Percentiles rank a stretch among this genome's conserved stretches.
These are phyloP conservation scores for Homarus gammarus DNA, from an alignment of 2,888 invertebrate species.

Conservation along the genomic window DNA sequence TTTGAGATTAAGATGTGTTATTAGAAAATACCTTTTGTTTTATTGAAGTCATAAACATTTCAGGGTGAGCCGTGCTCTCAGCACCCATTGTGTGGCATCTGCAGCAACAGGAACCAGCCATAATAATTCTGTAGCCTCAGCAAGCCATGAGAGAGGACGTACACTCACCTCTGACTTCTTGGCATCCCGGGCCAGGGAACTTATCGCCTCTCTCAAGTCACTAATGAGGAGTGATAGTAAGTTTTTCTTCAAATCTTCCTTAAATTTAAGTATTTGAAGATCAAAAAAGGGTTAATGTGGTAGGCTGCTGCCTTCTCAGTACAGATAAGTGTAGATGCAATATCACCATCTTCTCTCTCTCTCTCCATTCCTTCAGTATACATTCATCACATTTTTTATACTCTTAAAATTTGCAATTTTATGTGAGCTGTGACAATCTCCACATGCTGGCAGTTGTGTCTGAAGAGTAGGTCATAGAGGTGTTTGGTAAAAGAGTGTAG, in stretches of 20 bases:
- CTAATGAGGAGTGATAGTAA: slow-evolving; percentile 63
- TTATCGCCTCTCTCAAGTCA: slow-evolving; percentile 57
- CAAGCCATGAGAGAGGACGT: slow-evolving; percentile 27
- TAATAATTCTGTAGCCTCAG: not conserved
- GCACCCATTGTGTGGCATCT: slow-evolving; percentile 68
- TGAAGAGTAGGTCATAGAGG: no score
- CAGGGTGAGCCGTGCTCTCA: slow-evolving; percentile 71
- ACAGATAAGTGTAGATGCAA: no score
- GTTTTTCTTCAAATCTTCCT: slow-evolving; percentile 3
- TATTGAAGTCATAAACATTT: not conserved
- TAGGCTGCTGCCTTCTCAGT: no score
- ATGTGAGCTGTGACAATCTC: no score
- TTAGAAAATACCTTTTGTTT: not conserved
- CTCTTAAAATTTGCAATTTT: no score
- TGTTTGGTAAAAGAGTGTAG: no score
- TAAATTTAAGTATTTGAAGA: not conserved
- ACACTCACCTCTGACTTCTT: slow-evolving; percentile 54
- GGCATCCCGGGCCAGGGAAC: slow-evolving; percentile 54
- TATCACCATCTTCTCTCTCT: not conserved
- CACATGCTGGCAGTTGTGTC: no score
- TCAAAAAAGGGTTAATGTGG: no score
- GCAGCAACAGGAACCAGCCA: slow-evolving; percentile 3
- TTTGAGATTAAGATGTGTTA: not conserved
- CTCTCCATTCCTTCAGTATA: no score
- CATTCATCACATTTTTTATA: not conserved